Conservation (phyloP, 2,797 vertebrate species). For the Scyliorhinus canicula region DNA sequence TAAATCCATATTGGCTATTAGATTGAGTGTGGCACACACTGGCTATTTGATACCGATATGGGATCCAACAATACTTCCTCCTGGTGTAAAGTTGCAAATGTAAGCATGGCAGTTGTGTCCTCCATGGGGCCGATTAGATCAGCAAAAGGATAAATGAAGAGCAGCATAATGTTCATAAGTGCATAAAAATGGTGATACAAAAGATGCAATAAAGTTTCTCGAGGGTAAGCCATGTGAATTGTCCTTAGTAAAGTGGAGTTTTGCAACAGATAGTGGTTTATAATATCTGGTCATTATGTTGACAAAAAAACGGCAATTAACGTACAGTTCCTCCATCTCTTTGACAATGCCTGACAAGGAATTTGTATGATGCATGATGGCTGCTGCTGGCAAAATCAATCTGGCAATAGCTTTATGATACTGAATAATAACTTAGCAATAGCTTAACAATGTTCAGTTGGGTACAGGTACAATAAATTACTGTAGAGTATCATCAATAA, state of each 20-base stretch:
- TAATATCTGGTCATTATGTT: conserved; percentile 56
- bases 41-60: background rate
- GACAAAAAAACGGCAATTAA: conserved; percentile 62
- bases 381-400: conserved; percentile 68
- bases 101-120: background rate
- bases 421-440: conserved; percentile 70
- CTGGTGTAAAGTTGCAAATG: conserved; percentile 26
- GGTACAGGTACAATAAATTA: conserved; percentile 67
- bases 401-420: conserved; percentile 65
- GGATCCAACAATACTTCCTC: background rate
- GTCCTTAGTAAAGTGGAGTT: conserved; percentile 39
- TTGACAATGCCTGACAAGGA: conserved; percentile 67
- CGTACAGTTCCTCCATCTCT: conserved; percentile 60
- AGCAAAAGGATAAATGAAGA: background rate
- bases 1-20: conserved; percentile 3
- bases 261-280: conserved; percentile 57
- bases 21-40: background rate
- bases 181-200: background rate
- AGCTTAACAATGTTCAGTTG: conserved; percentile 61
- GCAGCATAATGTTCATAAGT: background rate
- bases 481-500: conserved; percentile 66
- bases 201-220: conserved; percentile 18
- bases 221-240: conserved; percentile 24
- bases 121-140: background rate
- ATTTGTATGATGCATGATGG: conserved; percentile 69